Base-by-base conservation (phyloP, 2,113 vertebrate genomes). In the Emydura subglobosa region DNA sequence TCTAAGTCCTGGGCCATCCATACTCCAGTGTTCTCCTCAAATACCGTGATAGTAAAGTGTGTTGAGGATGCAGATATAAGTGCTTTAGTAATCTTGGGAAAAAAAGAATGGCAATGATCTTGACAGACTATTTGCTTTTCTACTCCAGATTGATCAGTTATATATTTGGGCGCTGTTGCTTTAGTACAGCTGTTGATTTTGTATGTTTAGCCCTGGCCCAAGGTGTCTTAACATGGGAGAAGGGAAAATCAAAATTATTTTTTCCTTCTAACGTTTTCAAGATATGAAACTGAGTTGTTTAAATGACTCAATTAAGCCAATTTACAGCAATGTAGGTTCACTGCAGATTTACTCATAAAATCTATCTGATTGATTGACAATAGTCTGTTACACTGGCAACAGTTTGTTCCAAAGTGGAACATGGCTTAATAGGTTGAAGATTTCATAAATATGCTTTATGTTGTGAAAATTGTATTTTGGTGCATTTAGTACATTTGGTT, bases 211-310 rank as follows among this genome's bases (percentile, higher is more conserved):
- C 72, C 78, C 85, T 97, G 95, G 89, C 42, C 88, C 84, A 91
- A 87, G 88, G 88, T 94, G 59, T 82, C 91, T 96, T 92, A 94
- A 57, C 24, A 55, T n/a, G 50, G 82, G 86, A 89, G 78, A 72
- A 96, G 39, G 51, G 90, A 51, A 97, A 86, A 96, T 95, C 72
- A 95, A 96, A 97, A 95, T 93, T 88, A 85, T 95, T 96, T 96
- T 95, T 88, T 94, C 95, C 83, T 94, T 83, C 57, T 94, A 95
- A 87, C 87, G 79, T 92, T 76, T 42, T 44, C 94, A 96, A 94
- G 94, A 92, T 92, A 95, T 31, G 57, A 80, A 88, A 14, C 74
- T 44, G n/a, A 44, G 8, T 31, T 17, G 55, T 61, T 79, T 88
- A 94, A 97, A 92, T 94, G 27, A 95, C 91, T 94, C 22, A 59